Base-by-base conservation (phyloP, 2,113 vertebrate genomes). In the Oplegnathus fasciatus region DNA sequence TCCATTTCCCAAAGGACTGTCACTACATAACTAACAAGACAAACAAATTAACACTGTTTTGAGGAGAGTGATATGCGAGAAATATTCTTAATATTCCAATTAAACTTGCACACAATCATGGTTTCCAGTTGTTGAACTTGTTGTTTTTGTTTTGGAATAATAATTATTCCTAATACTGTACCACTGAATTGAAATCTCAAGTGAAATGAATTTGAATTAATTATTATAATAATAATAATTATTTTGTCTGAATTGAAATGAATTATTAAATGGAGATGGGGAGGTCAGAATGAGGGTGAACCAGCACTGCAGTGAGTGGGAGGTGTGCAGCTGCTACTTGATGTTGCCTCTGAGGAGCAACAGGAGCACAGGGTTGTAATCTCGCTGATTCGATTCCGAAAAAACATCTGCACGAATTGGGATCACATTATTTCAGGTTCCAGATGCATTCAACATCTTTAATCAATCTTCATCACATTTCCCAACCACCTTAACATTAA, bases 1-100 rank as follows among this genome's bases (percentile, higher is more conserved):
- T 22, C 11, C 32, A 70, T 79, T 50, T 82, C 66, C 52, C 74
- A 61, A 60, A 80, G 46, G 72, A 42, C 17, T 5, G 1, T 48
- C 40, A 15, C n/a, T 32, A 57, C 17, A 30, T 22, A 69, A 78
- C 42, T 78, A 75, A 88, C 37, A 75, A 75, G n/a, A 70, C 32
- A 61, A 74, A 85, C 52, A 82, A 67, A 68, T 65, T 22, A 66
- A 84, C 74, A 66, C 5, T 17, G 28, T n/a, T 15, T 37, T 48
- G 9, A 42, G 24, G n/a, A 50, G n/a, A 26, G 22, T 14, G 26
- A 46, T 55, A 44, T 37, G 66, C 4, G 5, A 57, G 14, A 9
- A 6, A 22, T 46, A 22, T n/a, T 48, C 34, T 20, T 20, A 48
- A 46, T 48, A 50, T 60, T 70, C 15, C 6, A 60, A 50, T 40